These are phyloP conservation scores for Phymatocera aterrima DNA, from an alignment of 2,888 invertebrate genomes.

Conservation along the genomic window DNA sequence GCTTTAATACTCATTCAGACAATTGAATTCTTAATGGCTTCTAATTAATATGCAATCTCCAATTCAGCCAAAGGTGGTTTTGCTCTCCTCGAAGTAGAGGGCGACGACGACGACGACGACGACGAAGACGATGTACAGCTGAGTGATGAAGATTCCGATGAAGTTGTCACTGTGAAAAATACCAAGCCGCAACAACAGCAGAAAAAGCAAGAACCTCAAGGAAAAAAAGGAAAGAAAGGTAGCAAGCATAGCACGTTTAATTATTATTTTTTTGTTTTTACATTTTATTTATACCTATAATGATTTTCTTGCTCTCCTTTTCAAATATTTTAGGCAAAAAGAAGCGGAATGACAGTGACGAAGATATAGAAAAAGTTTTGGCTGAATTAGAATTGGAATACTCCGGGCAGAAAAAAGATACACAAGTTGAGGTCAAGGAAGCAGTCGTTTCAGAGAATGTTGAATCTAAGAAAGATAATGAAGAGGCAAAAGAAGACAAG, in stretches of 20 bases:
- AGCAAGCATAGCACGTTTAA: neutral
- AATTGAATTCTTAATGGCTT: neutral
- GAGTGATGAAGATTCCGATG: conserved; percentile 71
- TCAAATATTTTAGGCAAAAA: conserved; percentile 73
- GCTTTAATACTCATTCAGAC: conserved; percentile 28
- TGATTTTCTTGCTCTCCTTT: neutral
- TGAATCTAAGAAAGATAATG: conserved; percentile 48
- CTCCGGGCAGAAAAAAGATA: conserved; percentile 79
- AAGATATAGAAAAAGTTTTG: conserved; percentile 88
- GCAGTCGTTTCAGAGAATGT: conserved; percentile 74
- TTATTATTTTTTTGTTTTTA: neutral
- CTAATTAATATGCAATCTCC: conserved; percentile 38
- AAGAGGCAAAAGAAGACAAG: conserved; percentile 58
- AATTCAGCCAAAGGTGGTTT: conserved; percentile 77
- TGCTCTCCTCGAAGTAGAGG: conserved; percentile 81
- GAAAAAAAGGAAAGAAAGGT: conserved; percentile 85
- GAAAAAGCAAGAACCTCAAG: conserved; percentile 68
- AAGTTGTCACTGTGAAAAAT: conserved; percentile 74
- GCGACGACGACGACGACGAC: conserved; percentile 72
- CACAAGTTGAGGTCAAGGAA: conserved; percentile 71
- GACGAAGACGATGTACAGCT: conserved; percentile 70
- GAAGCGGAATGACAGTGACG: conserved; percentile 86
- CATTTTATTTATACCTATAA: neutral
- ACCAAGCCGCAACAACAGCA: conserved; percentile 71
- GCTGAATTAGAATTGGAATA: conserved; percentile 91